Conservation (phyloP, 2,113 vertebrate species). For the Syrrhaptes paradoxus region DNA sequence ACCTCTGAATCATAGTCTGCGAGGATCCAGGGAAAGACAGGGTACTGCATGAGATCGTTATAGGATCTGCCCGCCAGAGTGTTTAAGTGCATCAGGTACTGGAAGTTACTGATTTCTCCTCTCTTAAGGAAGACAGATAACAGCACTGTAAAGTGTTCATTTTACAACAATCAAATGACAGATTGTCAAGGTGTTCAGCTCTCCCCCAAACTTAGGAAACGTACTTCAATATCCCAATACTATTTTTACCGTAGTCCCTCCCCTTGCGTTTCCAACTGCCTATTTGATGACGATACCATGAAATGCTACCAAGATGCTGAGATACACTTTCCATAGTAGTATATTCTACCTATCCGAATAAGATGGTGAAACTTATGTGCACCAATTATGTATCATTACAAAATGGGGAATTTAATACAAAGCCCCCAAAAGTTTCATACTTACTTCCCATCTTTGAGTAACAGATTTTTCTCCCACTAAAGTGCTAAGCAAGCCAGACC, state of each 20-base stretch:
- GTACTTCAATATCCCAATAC: not conserved
- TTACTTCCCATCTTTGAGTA: constrained; percentile 98
- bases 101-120: constrained; percentile 99
- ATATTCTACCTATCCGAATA: not conserved
- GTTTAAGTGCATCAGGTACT: constrained; percentile 99
- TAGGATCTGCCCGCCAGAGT: constrained; percentile 96
- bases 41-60: constrained; percentile 99
- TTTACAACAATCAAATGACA: not conserved
- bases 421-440: not conserved
- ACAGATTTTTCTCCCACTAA: constrained; percentile 97
- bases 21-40: constrained; percentile 98
- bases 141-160: not conserved
- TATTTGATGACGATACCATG: not conserved
- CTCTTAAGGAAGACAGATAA: constrained; percentile 79
- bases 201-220: not conserved
- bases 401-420: not conserved
- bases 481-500: constrained; percentile 96
- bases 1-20: constrained; percentile 96
- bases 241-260: not conserved
- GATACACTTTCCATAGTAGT: not conserved
- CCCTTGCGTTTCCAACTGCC: not conserved
- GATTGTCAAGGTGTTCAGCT: not conserved
- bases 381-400: not conserved
- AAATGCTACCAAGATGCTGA: not conserved
- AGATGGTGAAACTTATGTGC: not conserved